Conservation (phyloP, 2,888 invertebrate genomes). For the Artemia sp. region DNA sequence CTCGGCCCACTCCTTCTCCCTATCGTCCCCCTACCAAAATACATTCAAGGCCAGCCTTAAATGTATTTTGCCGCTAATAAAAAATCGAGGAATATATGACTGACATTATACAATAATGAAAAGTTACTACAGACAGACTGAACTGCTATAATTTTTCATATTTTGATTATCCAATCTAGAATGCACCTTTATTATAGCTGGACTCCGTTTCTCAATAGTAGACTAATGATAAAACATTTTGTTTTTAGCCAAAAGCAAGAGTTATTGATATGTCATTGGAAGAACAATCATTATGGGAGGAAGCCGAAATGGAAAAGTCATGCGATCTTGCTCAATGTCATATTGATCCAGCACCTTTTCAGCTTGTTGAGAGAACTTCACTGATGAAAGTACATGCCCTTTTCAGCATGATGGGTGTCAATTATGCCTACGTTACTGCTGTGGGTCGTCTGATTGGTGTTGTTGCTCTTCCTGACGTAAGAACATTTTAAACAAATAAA, state of each 20-base stretch:
- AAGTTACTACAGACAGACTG: no score
- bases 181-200: background rate
- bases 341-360: conserved; percentile 95
- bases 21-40: no score
- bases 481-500: conserved; percentile 23
- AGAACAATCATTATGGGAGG: conserved; percentile 85
- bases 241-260: conserved; percentile 54
- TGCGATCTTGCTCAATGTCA: conserved; percentile 59
- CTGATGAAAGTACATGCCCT: conserved; percentile 87
- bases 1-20: no score
- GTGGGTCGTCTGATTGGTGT: conserved; percentile 88
- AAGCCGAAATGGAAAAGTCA: conserved; percentile 62
- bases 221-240: background rate
- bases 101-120: no score
- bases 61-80: no score
- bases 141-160: conserved; percentile 11
- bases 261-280: conserved; percentile 86
- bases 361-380: conserved; percentile 81
- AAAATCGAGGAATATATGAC: no score
- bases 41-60: no score
- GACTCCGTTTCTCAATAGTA: background rate
- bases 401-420: conserved; percentile 94
- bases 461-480: conserved; percentile 80
- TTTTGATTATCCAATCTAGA: background rate
- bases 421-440: conserved; percentile 92